A percentile compares a stretch with the other conserved stretches of the same genome.
Evolutionary conservation across 1,140 invertebrate species (phyloP).

Genomic region (Chrysoperla carnea): DNA sequence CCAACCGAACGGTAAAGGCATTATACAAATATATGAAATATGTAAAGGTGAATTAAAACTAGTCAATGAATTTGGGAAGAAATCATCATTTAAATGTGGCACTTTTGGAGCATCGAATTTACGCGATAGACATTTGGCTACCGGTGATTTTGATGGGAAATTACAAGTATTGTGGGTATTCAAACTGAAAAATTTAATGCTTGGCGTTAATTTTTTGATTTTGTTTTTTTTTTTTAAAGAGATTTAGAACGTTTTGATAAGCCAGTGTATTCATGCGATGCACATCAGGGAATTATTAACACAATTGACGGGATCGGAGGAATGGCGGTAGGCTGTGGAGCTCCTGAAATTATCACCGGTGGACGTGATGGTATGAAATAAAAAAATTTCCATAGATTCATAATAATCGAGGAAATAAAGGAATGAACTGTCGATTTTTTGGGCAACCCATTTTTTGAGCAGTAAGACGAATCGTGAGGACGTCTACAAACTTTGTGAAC

Average conservation of each 20-base stretch:
- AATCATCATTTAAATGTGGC: slow-evolving; percentile 77
- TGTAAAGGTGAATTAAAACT: slow-evolving; percentile 50
- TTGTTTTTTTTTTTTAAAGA: slow-evolving; percentile 29
- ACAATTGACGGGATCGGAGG: slow-evolving; percentile 87
- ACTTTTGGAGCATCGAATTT: slow-evolving; percentile 78
- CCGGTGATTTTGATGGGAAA: slow-evolving; percentile 80
- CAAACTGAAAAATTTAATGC: neutral
- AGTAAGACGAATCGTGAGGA: no score
- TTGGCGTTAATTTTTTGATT: neutral
- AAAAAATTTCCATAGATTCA: slow-evolving; percentile 2
- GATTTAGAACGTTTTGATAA: slow-evolving; percentile 58
- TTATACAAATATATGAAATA: slow-evolving; percentile 77
- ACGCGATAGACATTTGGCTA: slow-evolving; percentile 63
- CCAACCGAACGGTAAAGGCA: slow-evolving; percentile 63
- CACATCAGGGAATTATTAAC: slow-evolving; percentile 81
- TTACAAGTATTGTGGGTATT: slow-evolving; percentile 55
- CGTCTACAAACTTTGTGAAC: no score
- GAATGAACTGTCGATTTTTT: no score
- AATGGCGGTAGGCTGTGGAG: slow-evolving; percentile 60
- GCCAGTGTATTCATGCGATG: slow-evolving; percentile 66
- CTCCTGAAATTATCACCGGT: slow-evolving; percentile 87
- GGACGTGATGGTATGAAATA: slow-evolving; percentile 78
- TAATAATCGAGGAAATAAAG: no score
- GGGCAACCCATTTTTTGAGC: no score
- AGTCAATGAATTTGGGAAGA: slow-evolving; percentile 55